Base-by-base conservation (phyloP, 2,113 vertebrate species). In the Gallinago jamesoni region DNA sequence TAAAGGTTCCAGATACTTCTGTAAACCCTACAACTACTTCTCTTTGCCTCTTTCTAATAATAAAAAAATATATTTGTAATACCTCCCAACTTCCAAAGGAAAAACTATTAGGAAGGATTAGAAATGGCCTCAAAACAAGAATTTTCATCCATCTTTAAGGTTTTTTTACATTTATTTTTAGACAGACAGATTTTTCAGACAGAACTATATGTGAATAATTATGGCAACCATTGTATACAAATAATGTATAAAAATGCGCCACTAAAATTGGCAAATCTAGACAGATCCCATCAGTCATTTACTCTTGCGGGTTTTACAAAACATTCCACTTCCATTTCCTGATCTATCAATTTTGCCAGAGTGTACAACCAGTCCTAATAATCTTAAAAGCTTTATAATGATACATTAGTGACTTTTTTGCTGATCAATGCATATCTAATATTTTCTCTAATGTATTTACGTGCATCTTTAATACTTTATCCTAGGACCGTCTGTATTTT, bases 401-500 rank as follows among this genome's bases (percentile, higher is more conserved):
- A 50, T 30, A 1, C 66, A 70, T 53, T 69, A 55, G 68, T 80
- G 79, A 55, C 30, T 56, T 63, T 72, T 52, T 56, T 56, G 14
- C 83, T 75, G 48, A 81, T 90, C 73, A 79, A n/a, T 93, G 69
- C 53, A 4, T 90, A 63, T 64, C 79, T 88, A 13, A 47, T 87
- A 35, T 68, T 64, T 48, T 84, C 66, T 66, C 31, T 89, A 12
- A 89, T 73, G 48, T 78, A 24, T 94, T 94, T 75, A 5, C 72
- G 39, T 78, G 37, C 47, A 1, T 59, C 59, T 89, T 63, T 16
- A 20, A 35, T 87, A 16, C 94, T 94, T 43, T 80, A 41, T 88
- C 43, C 13, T 89, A 99, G 99, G 99, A 99, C 87, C 99, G 99
- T 10, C 98, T 99, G 31, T 99, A 99, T 97, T 99, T 99, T 87